Conservation (phyloP, 2,113 vertebrate species). For the Trogon melanurus region DNA sequence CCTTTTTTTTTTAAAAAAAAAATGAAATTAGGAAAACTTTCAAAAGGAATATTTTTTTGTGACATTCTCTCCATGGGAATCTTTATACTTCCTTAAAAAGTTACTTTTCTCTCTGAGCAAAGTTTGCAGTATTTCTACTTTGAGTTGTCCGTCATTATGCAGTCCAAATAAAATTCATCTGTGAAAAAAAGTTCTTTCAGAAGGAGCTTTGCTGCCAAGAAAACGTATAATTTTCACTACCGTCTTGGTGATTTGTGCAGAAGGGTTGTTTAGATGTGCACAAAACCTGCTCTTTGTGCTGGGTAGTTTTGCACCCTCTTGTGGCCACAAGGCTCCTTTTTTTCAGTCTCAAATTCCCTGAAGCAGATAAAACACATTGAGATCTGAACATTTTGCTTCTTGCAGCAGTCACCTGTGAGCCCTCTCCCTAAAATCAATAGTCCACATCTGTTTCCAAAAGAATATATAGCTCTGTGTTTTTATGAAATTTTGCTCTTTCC, state of each 20-base stretch:
- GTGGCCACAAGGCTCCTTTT: not conserved
- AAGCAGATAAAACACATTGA: not conserved
- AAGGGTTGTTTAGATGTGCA: not conserved
- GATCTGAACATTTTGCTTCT: not conserved
- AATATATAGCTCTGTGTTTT: not conserved
- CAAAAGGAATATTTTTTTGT: accelerated
- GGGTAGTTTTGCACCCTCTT: conserved; percentile 16
- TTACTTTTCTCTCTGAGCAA: not conserved
- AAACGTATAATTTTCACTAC: not conserved
- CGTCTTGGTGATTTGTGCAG: not conserved
- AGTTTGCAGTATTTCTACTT: not conserved
- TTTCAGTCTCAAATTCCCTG: not conserved
- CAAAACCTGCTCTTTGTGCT: not conserved
- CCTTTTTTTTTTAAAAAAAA: not conserved
- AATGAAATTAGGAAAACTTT: not conserved
- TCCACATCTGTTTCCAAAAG: not conserved
- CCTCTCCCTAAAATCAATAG: not conserved
- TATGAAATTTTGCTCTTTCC: not conserved
- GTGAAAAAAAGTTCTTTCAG: not conserved
- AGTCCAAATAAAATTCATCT: not conserved
- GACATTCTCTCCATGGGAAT: not conserved
- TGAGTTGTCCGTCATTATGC: not conserved
- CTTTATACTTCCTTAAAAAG: not conserved
- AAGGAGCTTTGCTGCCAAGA: not conserved
- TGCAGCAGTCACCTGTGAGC: not conserved